phyloP scores from a whole-genome alignment of 1,140 invertebrate genomes.

The Drosophila nigrodunni region DNA sequence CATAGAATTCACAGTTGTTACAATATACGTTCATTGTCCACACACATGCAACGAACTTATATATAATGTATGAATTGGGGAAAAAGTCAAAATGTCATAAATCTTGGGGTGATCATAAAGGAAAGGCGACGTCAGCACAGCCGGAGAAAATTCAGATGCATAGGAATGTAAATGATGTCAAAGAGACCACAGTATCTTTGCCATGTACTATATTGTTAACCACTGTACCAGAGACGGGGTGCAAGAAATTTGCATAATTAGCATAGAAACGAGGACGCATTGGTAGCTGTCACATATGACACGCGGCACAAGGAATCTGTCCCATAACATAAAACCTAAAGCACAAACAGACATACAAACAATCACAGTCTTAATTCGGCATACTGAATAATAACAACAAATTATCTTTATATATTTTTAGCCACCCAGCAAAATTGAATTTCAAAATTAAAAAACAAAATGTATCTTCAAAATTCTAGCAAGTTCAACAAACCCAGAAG shows the following conservation, averaged over 20 bases:
- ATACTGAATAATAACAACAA: constrained; percentile 48
- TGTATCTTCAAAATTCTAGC: constrained; percentile 38
- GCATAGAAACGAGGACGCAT: constrained; percentile 63
- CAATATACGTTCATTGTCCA: constrained; percentile 30
- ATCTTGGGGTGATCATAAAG: constrained; percentile 52
- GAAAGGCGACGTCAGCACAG: constrained; percentile 21
- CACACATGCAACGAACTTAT: constrained; percentile 16
- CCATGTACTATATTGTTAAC: not conserved
- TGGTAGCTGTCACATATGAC: constrained; percentile 77
- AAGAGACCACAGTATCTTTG: constrained; percentile 32
- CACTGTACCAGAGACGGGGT: constrained; percentile 6
- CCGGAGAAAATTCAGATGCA: constrained; percentile 35
- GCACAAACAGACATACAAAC: constrained; percentile 35
- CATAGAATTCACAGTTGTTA: constrained; percentile 33
- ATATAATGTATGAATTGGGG: constrained; percentile 7
- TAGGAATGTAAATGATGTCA: constrained; percentile 69
- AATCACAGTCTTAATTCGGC: not conserved
- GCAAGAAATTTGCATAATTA: constrained; percentile 74
- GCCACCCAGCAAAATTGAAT: constrained; percentile 33
- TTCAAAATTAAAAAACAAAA: constrained; percentile 38
- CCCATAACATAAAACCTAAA: constrained; percentile 33
- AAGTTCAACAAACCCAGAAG: constrained; percentile 76
- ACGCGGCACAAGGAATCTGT: constrained; percentile 28
- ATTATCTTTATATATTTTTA: constrained; percentile 72
- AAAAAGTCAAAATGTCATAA: constrained; percentile 57